Percentiles rank a stretch among this genome's conserved stretches.
Conservation (phyloP, 1,140 invertebrate genomes). For the Drosophila punjabiensis region DNA sequence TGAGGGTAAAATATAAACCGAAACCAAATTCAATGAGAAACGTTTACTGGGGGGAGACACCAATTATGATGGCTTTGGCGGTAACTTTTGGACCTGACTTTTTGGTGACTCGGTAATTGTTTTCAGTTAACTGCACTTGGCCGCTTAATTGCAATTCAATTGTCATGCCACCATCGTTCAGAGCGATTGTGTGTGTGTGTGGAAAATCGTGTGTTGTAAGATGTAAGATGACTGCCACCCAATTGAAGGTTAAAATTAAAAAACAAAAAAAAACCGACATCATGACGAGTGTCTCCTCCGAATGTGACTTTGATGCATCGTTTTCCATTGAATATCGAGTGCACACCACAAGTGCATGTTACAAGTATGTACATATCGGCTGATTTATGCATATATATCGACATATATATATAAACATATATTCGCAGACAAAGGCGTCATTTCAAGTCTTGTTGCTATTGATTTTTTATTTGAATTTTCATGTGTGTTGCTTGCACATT, state of each 20-base stretch:
- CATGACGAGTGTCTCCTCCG: conserved; percentile 54
- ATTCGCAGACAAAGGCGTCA: conserved; percentile 35
- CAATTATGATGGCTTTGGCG: conserved; percentile 67
- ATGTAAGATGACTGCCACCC: conserved; percentile 41
- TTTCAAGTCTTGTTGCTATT: conserved; percentile 46
- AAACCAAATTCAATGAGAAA: conserved; percentile 42
- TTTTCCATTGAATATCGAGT: conserved; percentile 56
- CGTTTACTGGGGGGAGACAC: conserved; percentile 37
- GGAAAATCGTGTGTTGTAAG: conserved; percentile 45
- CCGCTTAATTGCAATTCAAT: conserved; percentile 82
- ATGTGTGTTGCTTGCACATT: conserved; percentile 26
- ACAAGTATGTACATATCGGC: conserved; percentile 25
- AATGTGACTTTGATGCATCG: conserved; percentile 65
- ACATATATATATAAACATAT: conserved; percentile 6
- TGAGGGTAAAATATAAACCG: conserved; percentile 21
- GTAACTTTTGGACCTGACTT: conserved; percentile 45
- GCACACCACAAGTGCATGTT: conserved; percentile 45
- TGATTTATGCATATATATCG: conserved; percentile 57
- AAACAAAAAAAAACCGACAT: conserved; percentile 18
- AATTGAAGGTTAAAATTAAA: conserved; percentile 65
- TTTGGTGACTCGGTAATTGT: conserved; percentile 69
- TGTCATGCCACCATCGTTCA: conserved; percentile 68
- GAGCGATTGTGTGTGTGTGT: conserved; percentile 20
- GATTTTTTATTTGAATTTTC: conserved; percentile 52
- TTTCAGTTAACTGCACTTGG: conserved; percentile 73